A percentile compares a stretch with the other conserved stretches of the same genome.
Evolutionary conservation across 2,113 vertebrate genomes (phyloP).

Genomic region (Orientallactaga bullata): DNA sequence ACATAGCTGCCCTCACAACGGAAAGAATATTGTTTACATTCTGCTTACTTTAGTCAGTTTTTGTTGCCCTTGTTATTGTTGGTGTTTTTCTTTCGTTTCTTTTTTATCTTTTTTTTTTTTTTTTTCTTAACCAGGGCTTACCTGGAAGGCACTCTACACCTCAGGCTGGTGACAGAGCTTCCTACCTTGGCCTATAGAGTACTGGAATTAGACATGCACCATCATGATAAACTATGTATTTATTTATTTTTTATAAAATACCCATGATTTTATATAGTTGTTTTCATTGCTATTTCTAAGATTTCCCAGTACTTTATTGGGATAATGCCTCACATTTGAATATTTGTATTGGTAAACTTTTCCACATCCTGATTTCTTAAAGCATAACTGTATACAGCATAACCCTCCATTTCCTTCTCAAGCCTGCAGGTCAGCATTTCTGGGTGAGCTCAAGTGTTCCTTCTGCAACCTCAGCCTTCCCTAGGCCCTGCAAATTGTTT

Average conservation of each 20-base stretch:
- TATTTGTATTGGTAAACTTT: neutral
- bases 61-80: neutral
- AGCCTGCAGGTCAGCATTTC: neutral
- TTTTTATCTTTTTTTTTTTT: too few relatives aligned
- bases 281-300: neutral
- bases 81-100: too few relatives aligned
- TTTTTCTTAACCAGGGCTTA: too few relatives aligned
- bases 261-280: neutral
- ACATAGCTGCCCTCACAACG: neutral
- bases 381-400: neutral
- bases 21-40: neutral
- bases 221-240: neutral
- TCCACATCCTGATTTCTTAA: neutral
- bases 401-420: neutral
- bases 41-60: neutral
- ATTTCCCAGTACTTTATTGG: neutral
- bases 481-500: neutral
- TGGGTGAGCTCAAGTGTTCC: neutral
- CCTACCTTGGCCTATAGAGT: too few relatives aligned
- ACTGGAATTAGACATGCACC: too few relatives aligned
- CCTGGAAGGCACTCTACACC: too few relatives aligned
- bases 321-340: neutral
- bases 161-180: too few relatives aligned
- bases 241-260: conserved; percentile 22
- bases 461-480: neutral